phyloP scores from a whole-genome alignment of 2,888 invertebrate genomes.

The Mantis religiosa region DNA sequence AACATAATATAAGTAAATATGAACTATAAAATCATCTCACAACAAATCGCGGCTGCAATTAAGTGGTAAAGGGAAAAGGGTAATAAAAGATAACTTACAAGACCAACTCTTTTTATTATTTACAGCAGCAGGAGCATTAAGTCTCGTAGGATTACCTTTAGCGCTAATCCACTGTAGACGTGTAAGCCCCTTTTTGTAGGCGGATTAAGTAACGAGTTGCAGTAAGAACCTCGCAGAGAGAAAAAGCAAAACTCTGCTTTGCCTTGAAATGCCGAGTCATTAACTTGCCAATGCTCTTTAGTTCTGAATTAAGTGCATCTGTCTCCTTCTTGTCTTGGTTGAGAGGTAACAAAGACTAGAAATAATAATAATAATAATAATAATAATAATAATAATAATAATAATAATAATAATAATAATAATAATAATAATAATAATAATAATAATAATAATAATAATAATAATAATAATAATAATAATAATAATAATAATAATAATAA shows the following conservation, averaged over 20 bases:
- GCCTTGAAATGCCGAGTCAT: not conserved
- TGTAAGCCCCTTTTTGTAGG: not conserved
- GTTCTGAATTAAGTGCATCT: not conserved
- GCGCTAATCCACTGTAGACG: not conserved
- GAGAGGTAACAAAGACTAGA: too few species aligned
- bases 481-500: too few species aligned
- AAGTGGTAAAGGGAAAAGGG: not conserved
- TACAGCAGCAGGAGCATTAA: not conserved
- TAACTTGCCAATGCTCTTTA: not conserved
- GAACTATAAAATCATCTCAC: not conserved
- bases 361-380: too few species aligned
- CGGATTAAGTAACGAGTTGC: not conserved
- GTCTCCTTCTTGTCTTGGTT: not conserved
- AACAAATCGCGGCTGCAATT: not conserved
- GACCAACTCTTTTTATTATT: not conserved
- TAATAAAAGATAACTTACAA: not conserved
- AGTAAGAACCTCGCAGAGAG: not conserved
- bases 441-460: too few species aligned
- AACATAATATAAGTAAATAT: too few species aligned
- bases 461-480: too few species aligned
- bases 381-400: too few species aligned
- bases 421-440: too few species aligned
- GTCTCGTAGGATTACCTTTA: not conserved
- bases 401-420: too few species aligned
- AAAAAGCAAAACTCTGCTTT: not conserved